Percentiles rank a stretch among this genome's conserved stretches.
phyloP scores from a whole-genome alignment of 2,113 vertebrate species.

The Oreotrochilus melanogaster region DNA sequence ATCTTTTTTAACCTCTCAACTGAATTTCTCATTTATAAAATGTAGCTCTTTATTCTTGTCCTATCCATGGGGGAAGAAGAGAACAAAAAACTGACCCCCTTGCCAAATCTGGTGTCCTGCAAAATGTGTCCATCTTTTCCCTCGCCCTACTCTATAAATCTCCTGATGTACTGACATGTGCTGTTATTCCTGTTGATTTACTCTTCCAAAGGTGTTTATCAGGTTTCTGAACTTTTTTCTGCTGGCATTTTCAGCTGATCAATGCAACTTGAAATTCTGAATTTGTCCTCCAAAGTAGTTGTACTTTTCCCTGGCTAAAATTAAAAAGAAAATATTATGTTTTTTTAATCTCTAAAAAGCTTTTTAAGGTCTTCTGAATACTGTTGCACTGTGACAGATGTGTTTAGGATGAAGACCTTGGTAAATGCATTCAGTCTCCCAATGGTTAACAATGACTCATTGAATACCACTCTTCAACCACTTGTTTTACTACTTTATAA shows the following conservation, averaged over 20 bases:
- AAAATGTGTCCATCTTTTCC: not conserved
- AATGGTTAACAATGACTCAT: not conserved
- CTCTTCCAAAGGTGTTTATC: not conserved
- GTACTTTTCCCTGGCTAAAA: not conserved
- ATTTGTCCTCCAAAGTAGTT: not conserved
- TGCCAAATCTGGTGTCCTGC: not conserved
- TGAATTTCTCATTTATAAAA: not conserved
- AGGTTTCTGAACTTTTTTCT: not conserved
- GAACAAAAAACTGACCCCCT: not conserved
- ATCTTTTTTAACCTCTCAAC: not conserved
- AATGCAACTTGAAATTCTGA: not conserved
- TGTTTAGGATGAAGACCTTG: not conserved
- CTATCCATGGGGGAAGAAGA: not conserved
- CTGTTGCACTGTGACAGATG: not conserved
- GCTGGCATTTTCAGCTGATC: not conserved
- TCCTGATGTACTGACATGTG: not conserved
- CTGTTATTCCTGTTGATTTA: not conserved
- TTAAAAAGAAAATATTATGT: too few species aligned
- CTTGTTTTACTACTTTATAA: not conserved
- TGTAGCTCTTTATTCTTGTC: not conserved
- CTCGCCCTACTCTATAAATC: not conserved
- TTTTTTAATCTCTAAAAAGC: not conserved
- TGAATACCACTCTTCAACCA: not conserved
- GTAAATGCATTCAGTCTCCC: not conserved
- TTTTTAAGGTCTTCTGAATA: not conserved